A percentile compares a stretch with the other conserved stretches of the same genome.
Conservation (phyloP, 2,797 vertebrate species). For the Astyanax mexicanus region DNA sequence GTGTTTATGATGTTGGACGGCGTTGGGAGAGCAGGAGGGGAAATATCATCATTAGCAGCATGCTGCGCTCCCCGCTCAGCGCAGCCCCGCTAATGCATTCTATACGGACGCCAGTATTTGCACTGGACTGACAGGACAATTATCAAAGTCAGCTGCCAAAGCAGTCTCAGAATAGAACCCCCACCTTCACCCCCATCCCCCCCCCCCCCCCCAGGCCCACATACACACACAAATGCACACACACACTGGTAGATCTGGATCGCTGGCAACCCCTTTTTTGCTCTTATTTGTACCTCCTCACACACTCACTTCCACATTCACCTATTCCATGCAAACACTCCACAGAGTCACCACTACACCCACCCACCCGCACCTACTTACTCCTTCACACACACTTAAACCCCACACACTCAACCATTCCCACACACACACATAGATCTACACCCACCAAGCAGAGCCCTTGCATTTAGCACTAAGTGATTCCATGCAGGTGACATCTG, state of each 20-base stretch:
- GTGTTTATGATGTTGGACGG: slow-evolving; percentile 74
- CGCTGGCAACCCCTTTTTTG: slow-evolving; percentile 14
- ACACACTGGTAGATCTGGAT: slow-evolving; percentile 7
- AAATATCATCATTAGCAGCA: slow-evolving; percentile 74
- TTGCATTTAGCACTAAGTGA: slow-evolving; percentile 75
- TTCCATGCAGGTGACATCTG: slow-evolving; percentile 77
- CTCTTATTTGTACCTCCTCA: slow-evolving; percentile 5
- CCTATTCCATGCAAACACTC: slow-evolving; percentile 20
- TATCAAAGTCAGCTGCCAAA: slow-evolving; percentile 63
- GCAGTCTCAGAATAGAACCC: slow-evolving; percentile 38
- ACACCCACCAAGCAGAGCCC: slow-evolving; percentile 60
- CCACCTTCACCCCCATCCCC: slow-evolving; percentile 47
- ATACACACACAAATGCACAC: slow-evolving; percentile 22
- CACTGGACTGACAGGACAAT: slow-evolving; percentile 70
- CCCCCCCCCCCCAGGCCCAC: too few relatives aligned
- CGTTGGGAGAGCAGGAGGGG: slow-evolving; percentile 67
- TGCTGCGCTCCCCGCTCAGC: slow-evolving; percentile 64
- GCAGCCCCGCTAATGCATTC: slow-evolving; percentile 67
- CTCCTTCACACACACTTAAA: slow-evolving; percentile 38
- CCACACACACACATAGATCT: slow-evolving; percentile 59
- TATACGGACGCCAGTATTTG: slow-evolving; percentile 69
- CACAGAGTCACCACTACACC: too few relatives aligned
- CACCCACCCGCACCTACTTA: slow-evolving; percentile 40
- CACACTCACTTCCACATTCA: slow-evolving; percentile 32
- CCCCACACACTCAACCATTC: slow-evolving; percentile 29